Evolutionary conservation across 2,797 vertebrate species (phyloP), one percentile per base, ranked within the genome.

Genomic region (Alauda arvensis): DNA sequence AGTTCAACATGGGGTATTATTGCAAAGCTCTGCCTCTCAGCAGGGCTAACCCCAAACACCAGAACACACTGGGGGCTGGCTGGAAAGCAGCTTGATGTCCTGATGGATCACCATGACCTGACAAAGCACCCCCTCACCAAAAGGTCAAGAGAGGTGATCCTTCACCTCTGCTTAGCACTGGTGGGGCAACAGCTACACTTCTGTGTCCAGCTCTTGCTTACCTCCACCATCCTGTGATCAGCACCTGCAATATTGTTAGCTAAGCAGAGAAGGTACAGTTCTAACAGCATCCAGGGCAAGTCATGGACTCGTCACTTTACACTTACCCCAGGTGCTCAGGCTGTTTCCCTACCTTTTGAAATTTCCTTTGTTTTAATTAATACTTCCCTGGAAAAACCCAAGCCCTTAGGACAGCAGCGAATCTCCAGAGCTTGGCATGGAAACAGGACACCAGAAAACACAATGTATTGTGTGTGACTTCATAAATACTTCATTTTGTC

Each of bases 261-360:
- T 49, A 51, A 51, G 33, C 19, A 61, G 45, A 70, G n/a, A 72
- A 72, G 34, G 17, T 14, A 24, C 14, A 55, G 20, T 31, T 77
- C 9, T 66, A 61, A 56, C 3, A 52, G 5, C 25, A 46, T n/a
- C 9, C 59, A 61, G 42, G 28, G 6, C 26, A 83, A 29, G 21
- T 18, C 0, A 1, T 29, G 18, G 18, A 31, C 29, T 37, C 0
- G 0, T 45, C 40, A 31, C 20, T 68, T 84, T 46, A 42, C 18
- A 33, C 17, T 59, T 70, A 20, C 43, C 15, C 31, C 9, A 9
- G n/a, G 28, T 65, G 28, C 25, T 77, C 45, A 68, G 28, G 20
- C 31, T 80, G 11, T 33, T 68, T 29, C 29, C 5, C 14, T 62
- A 13, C 23, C 37, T 78, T 86, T 75, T 81, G 75, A 71, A 69